phyloP scores from a whole-genome alignment of 2,888 invertebrate genomes.

The Drosophila hamatofila region DNA sequence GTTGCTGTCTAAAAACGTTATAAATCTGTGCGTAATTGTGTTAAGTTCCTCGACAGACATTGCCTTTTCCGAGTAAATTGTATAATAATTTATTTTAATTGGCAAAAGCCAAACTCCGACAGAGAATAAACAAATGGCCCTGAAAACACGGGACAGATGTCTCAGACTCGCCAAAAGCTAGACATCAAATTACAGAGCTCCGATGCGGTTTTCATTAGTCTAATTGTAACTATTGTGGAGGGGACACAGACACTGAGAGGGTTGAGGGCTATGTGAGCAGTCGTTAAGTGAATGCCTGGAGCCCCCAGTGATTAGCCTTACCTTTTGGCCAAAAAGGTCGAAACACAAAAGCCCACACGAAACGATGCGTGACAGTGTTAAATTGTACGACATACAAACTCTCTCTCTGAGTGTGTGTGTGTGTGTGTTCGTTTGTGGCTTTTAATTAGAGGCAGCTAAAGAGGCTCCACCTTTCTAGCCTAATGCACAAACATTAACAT shows the following conservation, averaged over 20 bases:
- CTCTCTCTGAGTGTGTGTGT: too few species aligned
- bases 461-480: conserved; percentile 47
- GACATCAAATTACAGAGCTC: conserved; percentile 72
- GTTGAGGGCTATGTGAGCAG: conserved; percentile 25
- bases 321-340: conserved; percentile 61
- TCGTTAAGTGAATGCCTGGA: conserved; percentile 35
- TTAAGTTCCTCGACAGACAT: conserved; percentile 50
- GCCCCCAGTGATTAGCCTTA: conserved; percentile 67
- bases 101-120: conserved; percentile 57
- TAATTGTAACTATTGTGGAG: conserved; percentile 69
- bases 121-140: conserved; percentile 36
- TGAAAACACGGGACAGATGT: neutral
- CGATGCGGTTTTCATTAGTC: conserved; percentile 78
- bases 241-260: conserved; percentile 2
- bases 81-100: conserved; percentile 81
- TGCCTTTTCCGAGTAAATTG: conserved; percentile 59
- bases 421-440: conserved; percentile 41
- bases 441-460: conserved; percentile 76
- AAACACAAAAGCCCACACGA: conserved; percentile 59
- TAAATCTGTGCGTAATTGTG: conserved; percentile 70
- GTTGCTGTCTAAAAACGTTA: conserved; percentile 50
- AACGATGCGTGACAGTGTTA: conserved; percentile 80
- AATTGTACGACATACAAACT: conserved; percentile 60
- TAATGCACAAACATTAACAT: conserved; percentile 70
- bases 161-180: conserved; percentile 26